Conservation (phyloP, 2,797 vertebrate genomes). For the Urosaurus nigricauda region DNA sequence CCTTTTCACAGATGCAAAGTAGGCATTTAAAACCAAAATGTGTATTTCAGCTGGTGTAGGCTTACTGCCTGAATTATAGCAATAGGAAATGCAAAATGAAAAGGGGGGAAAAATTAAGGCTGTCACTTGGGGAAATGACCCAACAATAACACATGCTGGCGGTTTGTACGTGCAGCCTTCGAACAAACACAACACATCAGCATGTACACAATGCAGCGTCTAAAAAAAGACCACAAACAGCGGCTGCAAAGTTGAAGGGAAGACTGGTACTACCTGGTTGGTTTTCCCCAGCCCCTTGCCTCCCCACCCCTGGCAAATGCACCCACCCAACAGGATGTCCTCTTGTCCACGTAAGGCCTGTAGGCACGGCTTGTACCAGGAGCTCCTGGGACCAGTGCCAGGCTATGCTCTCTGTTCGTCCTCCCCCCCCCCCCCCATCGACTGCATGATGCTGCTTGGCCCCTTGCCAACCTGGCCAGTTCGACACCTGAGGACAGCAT, state of each 20-base stretch:
- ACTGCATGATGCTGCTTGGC: constrained; percentile 33
- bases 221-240: constrained; percentile 41
- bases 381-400: constrained; percentile 56
- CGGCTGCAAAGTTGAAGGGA: background rate
- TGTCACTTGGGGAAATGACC: constrained; percentile 21
- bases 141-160: constrained; percentile 25
- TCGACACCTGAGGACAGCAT: constrained; percentile 46
- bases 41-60: background rate
- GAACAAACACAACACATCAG: constrained; percentile 41
- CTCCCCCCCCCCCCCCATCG: constrained; percentile 42
- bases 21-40: background rate
- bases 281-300: constrained; percentile 8
- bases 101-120: background rate
- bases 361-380: constrained; percentile 66
- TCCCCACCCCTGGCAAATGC: background rate
- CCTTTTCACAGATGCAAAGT: background rate
- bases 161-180: constrained; percentile 41
- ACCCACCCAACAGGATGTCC: constrained; percentile 42
- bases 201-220: constrained; percentile 46
- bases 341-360: constrained; percentile 46
- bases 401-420: constrained; percentile 20
- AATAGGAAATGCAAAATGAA: constrained; percentile 5
- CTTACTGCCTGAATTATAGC: background rate
- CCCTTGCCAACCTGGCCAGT: constrained; percentile 37
- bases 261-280: constrained; percentile 19